These are phyloP conservation scores for Porphyrio hochstetteri DNA, from an alignment of 2,113 vertebrate genomes.

Conservation along the genomic window DNA sequence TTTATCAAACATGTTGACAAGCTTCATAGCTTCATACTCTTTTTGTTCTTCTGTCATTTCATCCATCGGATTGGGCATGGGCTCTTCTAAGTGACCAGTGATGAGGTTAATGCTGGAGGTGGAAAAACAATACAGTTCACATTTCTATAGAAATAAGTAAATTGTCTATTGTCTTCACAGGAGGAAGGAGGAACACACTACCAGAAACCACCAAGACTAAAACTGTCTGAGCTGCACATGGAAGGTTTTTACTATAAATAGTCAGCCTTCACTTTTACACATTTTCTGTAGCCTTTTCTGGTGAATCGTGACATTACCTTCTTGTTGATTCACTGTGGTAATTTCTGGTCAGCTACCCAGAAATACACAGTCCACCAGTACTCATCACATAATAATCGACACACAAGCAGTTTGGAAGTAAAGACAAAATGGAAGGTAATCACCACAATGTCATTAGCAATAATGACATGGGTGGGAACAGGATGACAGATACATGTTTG, in stretches of 20 bases:
- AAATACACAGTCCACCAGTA: background rate
- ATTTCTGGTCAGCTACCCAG: background rate
- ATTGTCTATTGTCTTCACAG: background rate
- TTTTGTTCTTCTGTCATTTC: constrained; percentile 99
- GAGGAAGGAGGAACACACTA: background rate
- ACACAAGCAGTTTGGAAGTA: background rate
- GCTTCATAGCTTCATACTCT: constrained; percentile 96
- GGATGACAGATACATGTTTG: background rate
- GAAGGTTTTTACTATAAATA: background rate
- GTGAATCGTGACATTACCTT: background rate
- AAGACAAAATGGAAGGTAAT: background rate
- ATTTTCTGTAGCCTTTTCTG: background rate
- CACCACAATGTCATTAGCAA: background rate
- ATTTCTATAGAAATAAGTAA: background rate
- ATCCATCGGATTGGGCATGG: constrained; percentile 92
- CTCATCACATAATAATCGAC: background rate
- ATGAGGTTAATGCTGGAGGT: constrained; percentile 92
- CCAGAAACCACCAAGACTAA: background rate
- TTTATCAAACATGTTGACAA: constrained; percentile 96
- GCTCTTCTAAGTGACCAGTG: constrained; percentile 95
- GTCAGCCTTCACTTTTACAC: background rate
- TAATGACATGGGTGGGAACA: background rate
- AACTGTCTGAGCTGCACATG: background rate
- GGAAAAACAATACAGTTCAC: background rate
- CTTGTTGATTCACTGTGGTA: background rate